These are phyloP conservation scores for Latrodectus elegans DNA, from an alignment of 2,888 invertebrate species.

Conservation along the genomic window DNA sequence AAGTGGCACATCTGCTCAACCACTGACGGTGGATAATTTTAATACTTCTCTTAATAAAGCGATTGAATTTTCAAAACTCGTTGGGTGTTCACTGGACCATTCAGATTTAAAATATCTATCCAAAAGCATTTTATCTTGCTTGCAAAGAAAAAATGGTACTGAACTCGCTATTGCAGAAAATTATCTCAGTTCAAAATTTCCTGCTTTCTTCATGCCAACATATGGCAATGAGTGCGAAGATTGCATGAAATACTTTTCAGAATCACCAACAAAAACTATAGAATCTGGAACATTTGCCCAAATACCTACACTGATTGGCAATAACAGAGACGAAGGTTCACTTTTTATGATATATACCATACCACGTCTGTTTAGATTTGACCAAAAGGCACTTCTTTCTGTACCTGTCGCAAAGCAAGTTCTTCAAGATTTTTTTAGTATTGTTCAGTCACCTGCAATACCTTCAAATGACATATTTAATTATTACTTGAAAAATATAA, in stretches of 20 bases:
- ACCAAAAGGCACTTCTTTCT: not conserved
- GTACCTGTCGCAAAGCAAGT: not conserved
- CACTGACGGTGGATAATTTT: not conserved
- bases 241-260: not conserved
- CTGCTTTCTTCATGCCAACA: not conserved
- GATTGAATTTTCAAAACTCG: not conserved
- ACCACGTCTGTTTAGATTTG: not conserved
- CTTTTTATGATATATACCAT: not conserved
- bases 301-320: not conserved
- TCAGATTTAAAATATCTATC: too few relatives aligned
- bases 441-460: too few relatives aligned
- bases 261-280: too few relatives aligned
- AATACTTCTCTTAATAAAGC: not conserved
- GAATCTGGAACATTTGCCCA: too few relatives aligned
- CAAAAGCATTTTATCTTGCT: too few relatives aligned
- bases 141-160: too few relatives aligned
- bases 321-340: not conserved
- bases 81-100: too few relatives aligned
- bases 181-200: not conserved
- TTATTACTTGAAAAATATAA: too few relatives aligned
- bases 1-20: not conserved
- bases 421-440: not conserved
- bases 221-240: not conserved
- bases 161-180: not conserved
- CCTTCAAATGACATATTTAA: too few relatives aligned